Evolutionary conservation across 92 coral and sea anemone genomes (phyloP).

Genomic region (Nematostella vectensis): DNA sequence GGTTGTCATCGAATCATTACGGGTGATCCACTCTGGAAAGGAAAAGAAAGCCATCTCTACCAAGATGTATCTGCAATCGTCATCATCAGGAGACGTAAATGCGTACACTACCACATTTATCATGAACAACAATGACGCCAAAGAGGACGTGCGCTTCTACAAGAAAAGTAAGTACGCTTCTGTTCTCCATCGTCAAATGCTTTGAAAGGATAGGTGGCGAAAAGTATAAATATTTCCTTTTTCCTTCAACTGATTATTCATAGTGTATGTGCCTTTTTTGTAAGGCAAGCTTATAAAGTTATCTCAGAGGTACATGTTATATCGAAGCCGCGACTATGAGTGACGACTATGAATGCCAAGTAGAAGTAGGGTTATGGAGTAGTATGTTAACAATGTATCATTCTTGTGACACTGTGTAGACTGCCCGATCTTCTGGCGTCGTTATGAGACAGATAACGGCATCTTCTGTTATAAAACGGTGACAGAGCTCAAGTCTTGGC

Average conservation of each 20-base stretch:
- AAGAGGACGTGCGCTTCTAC: slow-evolving; percentile 50
- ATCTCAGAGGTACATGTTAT: no score
- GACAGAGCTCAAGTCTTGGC: slow-evolving; percentile 80
- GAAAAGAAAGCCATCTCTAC: slow-evolving; percentile 70
- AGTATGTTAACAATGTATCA: no score
- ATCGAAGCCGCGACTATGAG: no score
- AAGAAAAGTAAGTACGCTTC: slow-evolving; percentile 55
- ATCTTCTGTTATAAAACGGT: slow-evolving; percentile 69
- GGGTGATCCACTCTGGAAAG: slow-evolving; percentile 59
- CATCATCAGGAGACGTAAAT: slow-evolving; percentile 51
- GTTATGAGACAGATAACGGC: slow-evolving; percentile 75
- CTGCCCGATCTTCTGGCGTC: slow-evolving; percentile 93
- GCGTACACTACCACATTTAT: slow-evolving; percentile 76
- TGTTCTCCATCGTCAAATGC: no score
- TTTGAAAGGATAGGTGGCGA: no score
- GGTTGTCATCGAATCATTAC: slow-evolving; percentile 63
- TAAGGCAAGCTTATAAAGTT: no score
- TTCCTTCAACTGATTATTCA: no score
- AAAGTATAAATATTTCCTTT: no score
- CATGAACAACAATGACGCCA: slow-evolving; percentile 49
- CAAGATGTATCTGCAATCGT: slow-evolving; percentile 67
- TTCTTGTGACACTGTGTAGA: no score
- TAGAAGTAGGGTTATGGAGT: no score
- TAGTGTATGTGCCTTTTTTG: no score
- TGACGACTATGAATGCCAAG: no score